Evolutionary conservation across 1,140 invertebrate genomes (phyloP), one percentile per base, ranked within the genome.

Genomic region (Ostrea edulis): DNA sequence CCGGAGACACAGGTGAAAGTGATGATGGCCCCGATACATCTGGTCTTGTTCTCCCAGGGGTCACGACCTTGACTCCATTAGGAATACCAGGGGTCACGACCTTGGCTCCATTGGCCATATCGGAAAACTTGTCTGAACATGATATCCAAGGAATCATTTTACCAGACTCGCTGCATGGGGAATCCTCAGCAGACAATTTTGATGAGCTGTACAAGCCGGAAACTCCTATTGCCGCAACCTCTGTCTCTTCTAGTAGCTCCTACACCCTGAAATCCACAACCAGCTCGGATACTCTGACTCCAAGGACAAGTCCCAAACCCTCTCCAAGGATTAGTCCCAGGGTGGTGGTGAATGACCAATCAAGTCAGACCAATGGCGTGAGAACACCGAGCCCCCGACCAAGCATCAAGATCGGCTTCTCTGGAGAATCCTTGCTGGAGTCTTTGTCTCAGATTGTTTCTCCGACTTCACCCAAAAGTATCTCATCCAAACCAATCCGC

Each of bases 271-370:
- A 96, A 85, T 91, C 96, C 95, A 81, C 96, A 96, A 92, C 95
- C 95, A 92, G 96, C 95, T 65, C 97, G 96, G 93, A 97, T 97
- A 95, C 97, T 96, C 91, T 95, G 84, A 94, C 94, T 4, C 94
- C 95, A 14, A 91, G 91, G 20, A 86, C 88, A 53, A 93, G 91
- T 87, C 92, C 93, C 14, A 90, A 90, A n/a, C 90, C 91, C 14
- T 92, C 92, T 35, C 91, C 92, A 2, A 87, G 92, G 29, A 90
- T 91, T 22, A 92, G 92, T 77, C 91, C 90, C 65, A 89, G 89
- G 85, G 90, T 90, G 87, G 58, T 92, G 71, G 82, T 85, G 86
- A 58, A 88, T 84, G 83, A 86, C 88, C 68, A 77, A 17, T 12
- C 88, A 65, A 20, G 77, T 89, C 51, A 92, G 87, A 89, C 88